Evolutionary conservation across 2,113 vertebrate genomes (phyloP).

Genomic region (Neodontobutis hainanensis): DNA sequence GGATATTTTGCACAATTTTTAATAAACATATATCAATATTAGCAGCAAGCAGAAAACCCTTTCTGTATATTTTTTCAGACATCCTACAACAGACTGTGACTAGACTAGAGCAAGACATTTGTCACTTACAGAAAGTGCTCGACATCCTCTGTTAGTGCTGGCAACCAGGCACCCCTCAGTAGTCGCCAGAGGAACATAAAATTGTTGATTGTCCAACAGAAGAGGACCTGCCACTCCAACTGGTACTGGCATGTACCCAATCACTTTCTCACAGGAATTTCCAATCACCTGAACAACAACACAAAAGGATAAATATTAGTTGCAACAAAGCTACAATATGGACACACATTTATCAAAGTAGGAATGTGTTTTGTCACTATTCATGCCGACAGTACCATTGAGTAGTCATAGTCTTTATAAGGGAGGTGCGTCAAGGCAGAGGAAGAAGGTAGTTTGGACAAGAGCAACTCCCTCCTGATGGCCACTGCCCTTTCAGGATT

Average conservation of each 20-base stretch:
- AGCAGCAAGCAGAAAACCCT: too few species aligned
- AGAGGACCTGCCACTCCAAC: slow-evolving; percentile 95
- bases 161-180: slow-evolving; percentile 97
- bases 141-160: slow-evolving; percentile 94
- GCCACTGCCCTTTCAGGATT: slow-evolving; percentile 90
- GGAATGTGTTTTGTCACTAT: background rate
- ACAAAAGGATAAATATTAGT: background rate
- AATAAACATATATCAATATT: too few species aligned
- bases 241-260: slow-evolving; percentile 97
- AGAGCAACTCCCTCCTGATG: slow-evolving; percentile 88
- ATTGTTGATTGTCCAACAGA: slow-evolving; percentile 86
- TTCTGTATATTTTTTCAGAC: too few species aligned
- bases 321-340: too few species aligned
- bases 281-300: slow-evolving; percentile 87
- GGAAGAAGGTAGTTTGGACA: slow-evolving; percentile 82
- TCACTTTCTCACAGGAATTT: slow-evolving; percentile 95
- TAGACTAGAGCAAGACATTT: too few species aligned
- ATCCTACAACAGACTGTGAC: too few species aligned
- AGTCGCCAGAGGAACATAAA: slow-evolving; percentile 94
- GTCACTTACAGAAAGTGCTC: slow-evolving; percentile 88
- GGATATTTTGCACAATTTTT: accelerated
- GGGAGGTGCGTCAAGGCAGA: slow-evolving; percentile 86
- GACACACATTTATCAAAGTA: background rate
- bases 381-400: slow-evolving; percentile 77
- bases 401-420: slow-evolving; percentile 92